phyloP scores from a whole-genome alignment of 2,888 invertebrate species.

The Epistrophe eligans region DNA sequence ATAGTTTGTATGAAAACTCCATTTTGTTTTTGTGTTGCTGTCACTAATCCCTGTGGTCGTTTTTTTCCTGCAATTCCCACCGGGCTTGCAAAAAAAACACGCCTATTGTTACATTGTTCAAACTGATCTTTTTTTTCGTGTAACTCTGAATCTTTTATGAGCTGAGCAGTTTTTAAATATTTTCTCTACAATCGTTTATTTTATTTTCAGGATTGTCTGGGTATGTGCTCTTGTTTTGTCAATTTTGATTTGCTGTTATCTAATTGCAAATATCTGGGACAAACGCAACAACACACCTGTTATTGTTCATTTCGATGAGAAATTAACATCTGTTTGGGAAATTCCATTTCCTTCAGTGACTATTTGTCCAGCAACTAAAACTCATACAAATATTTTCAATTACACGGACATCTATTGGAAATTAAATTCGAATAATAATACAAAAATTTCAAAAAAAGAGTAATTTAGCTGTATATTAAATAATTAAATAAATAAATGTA shows the following conservation, averaged over 20 bases:
- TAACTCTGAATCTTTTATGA: too few relatives aligned
- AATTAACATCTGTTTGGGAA: slow-evolving; percentile 83
- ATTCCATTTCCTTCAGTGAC: slow-evolving; percentile 72
- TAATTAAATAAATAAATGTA: neutral
- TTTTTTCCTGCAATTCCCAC: too few relatives aligned
- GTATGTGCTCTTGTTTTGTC: slow-evolving; percentile 85
- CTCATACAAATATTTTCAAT: slow-evolving; percentile 31
- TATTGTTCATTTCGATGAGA: slow-evolving; percentile 88
- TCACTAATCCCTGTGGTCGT: too few relatives aligned
- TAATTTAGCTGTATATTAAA: neutral
- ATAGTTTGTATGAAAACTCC: too few relatives aligned
- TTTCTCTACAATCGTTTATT: neutral
- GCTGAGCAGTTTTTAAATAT: too few relatives aligned
- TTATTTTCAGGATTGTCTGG: slow-evolving; percentile 81
- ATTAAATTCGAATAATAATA: neutral
- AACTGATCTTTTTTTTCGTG: too few relatives aligned
- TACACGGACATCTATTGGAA: slow-evolving; percentile 27
- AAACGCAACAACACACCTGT: slow-evolving; percentile 88
- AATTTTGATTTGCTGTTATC: slow-evolving; percentile 85
- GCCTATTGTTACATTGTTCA: too few relatives aligned
- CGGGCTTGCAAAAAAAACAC: too few relatives aligned
- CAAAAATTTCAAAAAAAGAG: slow-evolving; percentile 2
- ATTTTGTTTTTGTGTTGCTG: too few relatives aligned
- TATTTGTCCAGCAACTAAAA: slow-evolving; percentile 69
- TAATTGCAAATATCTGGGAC: slow-evolving; percentile 86